Conservation (phyloP, 53 echinoderm and acorn worm genomes). For the Stichopus horrens region DNA sequence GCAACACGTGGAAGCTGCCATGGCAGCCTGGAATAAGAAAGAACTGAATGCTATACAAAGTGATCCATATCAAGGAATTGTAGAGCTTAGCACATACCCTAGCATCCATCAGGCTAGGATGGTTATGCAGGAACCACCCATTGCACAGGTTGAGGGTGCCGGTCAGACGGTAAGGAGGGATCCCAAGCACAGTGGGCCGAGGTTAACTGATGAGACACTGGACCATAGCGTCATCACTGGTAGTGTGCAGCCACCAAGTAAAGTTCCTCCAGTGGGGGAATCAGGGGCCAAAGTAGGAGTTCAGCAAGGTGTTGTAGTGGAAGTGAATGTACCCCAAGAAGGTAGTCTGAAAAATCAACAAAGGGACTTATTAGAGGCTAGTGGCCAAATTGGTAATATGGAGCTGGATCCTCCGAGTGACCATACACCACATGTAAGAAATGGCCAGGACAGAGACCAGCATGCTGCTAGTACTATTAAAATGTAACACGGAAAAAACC, state of each 20-base stretch:
- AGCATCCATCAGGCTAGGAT: background rate
- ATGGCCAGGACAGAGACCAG: background rate
- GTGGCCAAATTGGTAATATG: background rate
- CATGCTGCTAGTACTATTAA: background rate
- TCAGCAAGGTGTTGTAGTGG: conserved; percentile 5
- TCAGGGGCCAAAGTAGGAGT: conserved; percentile 13
- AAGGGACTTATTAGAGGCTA: background rate
- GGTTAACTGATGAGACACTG: conserved; percentile 16
- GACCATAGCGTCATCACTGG: background rate
- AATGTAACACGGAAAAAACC: no score
- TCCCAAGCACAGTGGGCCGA: conserved; percentile 47
- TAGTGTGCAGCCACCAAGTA: background rate
- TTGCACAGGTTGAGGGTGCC: background rate
- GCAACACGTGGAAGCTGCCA: conserved; percentile 17
- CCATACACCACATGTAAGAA: background rate
- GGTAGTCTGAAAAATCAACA: background rate
- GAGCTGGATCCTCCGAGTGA: conserved; percentile 1
- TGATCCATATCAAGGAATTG: background rate
- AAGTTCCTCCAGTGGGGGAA: background rate
- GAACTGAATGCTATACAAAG: background rate
- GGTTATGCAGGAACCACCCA: background rate
- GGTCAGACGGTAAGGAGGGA: conserved; percentile 41
- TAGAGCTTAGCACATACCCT: background rate
- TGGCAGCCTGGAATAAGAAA: background rate
- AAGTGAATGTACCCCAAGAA: background rate